phyloP scores from a whole-genome alignment of 2,797 vertebrate species.

The Peromyscus melanophrys region DNA sequence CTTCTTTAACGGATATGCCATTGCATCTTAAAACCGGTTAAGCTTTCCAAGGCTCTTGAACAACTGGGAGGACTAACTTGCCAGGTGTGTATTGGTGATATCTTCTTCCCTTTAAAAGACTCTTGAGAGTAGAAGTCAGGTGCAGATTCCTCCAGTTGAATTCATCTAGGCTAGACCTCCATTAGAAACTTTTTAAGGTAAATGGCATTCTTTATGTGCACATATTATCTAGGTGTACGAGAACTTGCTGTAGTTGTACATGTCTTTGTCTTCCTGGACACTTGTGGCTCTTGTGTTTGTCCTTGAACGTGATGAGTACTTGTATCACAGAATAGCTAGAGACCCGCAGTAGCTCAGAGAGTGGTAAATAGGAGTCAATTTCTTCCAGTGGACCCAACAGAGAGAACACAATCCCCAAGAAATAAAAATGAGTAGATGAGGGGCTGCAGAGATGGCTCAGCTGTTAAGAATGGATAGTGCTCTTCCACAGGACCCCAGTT shows the following conservation, averaged over 20 bases:
- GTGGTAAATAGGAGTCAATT: neutral
- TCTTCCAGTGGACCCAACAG: neutral
- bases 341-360: neutral
- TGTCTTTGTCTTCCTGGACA: constrained; percentile 33
- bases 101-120: neutral
- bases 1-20: neutral
- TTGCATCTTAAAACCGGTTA: constrained; percentile 5
- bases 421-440: neutral
- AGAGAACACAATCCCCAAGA: neutral
- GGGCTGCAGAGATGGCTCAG: neutral
- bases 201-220: neutral
- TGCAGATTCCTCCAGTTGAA: neutral
- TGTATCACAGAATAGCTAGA: neutral
- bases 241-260: neutral
- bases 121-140: neutral
- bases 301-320: neutral
- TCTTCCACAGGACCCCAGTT: neutral
- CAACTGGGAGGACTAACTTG: no score
- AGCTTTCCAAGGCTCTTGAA: neutral
- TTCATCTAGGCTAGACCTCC: neutral
- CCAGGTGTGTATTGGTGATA: neutral
- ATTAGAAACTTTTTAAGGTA: neutral
- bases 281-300: neutral
- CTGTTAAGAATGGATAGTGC: neutral
- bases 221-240: neutral